Evolutionary conservation across 2,113 vertebrate species (phyloP), one percentile per base, ranked within the genome.

Genomic region (Athene noctua): DNA sequence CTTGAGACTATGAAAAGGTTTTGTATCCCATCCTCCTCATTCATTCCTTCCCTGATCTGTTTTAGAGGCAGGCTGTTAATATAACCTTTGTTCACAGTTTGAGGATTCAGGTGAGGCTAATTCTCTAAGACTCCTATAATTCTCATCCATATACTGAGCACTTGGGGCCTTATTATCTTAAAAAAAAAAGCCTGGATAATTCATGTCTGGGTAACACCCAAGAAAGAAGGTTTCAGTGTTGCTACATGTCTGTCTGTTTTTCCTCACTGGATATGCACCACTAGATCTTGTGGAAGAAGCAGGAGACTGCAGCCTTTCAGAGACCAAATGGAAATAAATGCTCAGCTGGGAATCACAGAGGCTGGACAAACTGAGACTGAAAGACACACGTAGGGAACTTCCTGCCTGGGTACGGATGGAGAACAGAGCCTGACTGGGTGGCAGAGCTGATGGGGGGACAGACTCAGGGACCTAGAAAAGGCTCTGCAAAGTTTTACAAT

Each of bases 261-360:
- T 52, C 51, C 51, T 29, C 3, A 1, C 16, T 22, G 25, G 36
- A 13, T 15, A 22, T 11, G 47, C 20, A 87, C 55, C 32, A n/a
- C 58, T 52, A n/a, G 36, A 22, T 78, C 67, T 44, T 40, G 36
- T 46, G 63, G n/a, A 36, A 74, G 20, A 71, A 71, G 65, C 20
- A 65, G 12, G 29, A 82, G 38, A 7, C 23, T 19, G n/a, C 55
- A 81, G 49, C 22, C 32, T 71, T 63, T 71, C 29, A 51, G 58
- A 71, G 29, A 58, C 38, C 13, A 46, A 75, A 21, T 22, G 62
- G 32, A 27, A 0, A 0, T n/a, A 27, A 0, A 0, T n/a, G 30
- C 14, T 63, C 49, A 57, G 49, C 54, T 92, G 68, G 68, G n/a
- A 55, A 44, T 62, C 40, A 25, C 54, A 36, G 8, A 11, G 58